phyloP scores from a whole-genome alignment of 2,797 vertebrate genomes.

The Pelodytes ibericus region DNA sequence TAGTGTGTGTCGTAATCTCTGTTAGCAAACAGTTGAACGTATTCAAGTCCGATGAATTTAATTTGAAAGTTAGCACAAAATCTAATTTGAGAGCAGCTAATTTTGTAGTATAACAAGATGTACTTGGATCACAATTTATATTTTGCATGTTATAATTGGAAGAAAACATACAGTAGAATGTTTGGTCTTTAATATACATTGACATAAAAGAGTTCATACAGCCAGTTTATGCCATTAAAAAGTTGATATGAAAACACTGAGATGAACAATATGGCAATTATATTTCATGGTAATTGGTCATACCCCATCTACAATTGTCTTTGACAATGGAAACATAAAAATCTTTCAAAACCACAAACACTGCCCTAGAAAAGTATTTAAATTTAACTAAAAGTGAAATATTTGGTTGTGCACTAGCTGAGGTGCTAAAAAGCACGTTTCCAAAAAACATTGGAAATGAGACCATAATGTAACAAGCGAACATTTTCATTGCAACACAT shows the following conservation, averaged over 20 bases:
- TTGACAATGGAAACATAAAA: neutral
- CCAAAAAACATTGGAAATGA: conserved; percentile 1
- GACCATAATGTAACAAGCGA: neutral
- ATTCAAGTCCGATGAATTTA: no score
- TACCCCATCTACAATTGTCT: neutral
- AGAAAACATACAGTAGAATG: no score
- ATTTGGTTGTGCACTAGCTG: conserved; percentile 16
- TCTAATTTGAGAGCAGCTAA: no score
- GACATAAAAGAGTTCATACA: neutral
- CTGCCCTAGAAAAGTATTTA: neutral
- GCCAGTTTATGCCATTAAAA: neutral
- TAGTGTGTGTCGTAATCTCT: no score
- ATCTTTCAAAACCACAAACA: neutral
- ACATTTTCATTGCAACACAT: conserved; percentile 15
- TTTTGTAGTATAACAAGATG: no score
- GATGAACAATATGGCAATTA: neutral
- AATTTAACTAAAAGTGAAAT: neutral
- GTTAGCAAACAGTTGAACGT: no score
- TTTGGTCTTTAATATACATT: no score
- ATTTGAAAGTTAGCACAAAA: no score
- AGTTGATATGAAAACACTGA: neutral
- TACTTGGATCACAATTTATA: no score
- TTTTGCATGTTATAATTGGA: no score
- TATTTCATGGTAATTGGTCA: neutral
- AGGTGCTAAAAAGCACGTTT: neutral